Percentiles rank a stretch among this genome's conserved stretches.
Evolutionary conservation across 2,797 vertebrate genomes (phyloP).

Genomic region (Helarctos malayanus): DNA sequence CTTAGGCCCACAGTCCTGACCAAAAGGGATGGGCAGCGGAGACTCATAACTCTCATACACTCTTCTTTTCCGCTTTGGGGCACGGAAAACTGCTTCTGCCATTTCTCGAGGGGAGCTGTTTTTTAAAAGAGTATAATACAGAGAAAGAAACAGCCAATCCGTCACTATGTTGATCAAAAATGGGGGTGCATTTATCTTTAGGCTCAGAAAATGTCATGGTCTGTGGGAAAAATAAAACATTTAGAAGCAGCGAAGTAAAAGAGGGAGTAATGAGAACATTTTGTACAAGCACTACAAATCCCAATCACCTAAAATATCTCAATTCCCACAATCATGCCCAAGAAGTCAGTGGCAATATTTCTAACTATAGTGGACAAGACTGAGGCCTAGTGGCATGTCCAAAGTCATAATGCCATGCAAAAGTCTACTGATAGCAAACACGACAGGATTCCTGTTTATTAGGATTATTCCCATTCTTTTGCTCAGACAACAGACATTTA

Average conservation of each 20-base stretch:
- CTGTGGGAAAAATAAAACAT: not conserved
- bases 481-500: not conserved
- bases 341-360: not conserved
- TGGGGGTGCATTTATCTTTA: not conserved
- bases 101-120: constrained; percentile 77
- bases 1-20: constrained; percentile 63
- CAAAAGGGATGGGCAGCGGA: constrained; percentile 91
- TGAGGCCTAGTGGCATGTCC: not conserved
- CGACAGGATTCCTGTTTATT: not conserved
- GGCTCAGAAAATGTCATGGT: not conserved
- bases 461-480: not conserved
- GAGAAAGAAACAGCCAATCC: not conserved
- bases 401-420: not conserved
- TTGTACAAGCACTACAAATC: not conserved
- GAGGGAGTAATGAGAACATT: not conserved
- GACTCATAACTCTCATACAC: constrained; percentile 91
- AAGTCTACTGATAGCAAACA: not conserved
- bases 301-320: not conserved
- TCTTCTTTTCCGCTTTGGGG: constrained; percentile 93
- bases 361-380: not conserved
- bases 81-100: constrained; percentile 93
- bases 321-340: not conserved
- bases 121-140: not conserved
- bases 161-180: not conserved
- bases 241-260: not conserved